These are phyloP conservation scores for Ailurus styani DNA, from an alignment of 2,113 vertebrate genomes.

Conservation along the genomic window DNA sequence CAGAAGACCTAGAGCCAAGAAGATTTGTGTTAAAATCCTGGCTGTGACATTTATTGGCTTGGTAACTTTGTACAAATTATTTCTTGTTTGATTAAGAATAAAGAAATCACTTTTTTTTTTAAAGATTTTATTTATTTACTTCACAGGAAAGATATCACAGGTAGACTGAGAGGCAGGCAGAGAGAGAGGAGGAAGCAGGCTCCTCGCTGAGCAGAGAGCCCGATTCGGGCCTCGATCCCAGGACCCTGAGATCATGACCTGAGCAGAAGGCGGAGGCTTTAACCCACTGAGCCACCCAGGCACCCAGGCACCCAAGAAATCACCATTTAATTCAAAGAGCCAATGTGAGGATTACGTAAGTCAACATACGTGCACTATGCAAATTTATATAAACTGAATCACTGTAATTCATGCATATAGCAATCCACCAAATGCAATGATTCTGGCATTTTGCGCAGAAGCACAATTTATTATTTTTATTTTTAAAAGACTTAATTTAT, in stretches of 20 bases:
- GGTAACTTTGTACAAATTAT: neutral
- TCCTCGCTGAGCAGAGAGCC: too few relatives aligned
- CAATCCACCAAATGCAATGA: neutral
- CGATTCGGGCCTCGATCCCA: too few relatives aligned
- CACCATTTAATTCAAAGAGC: neutral
- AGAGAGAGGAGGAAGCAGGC: too few relatives aligned
- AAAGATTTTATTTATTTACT: too few relatives aligned
- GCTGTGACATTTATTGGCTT: neutral
- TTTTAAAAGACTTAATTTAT: neutral
- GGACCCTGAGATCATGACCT: too few relatives aligned
- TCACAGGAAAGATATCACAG: too few relatives aligned
- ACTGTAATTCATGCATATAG: neutral
- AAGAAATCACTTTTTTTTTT: slow-evolving; percentile 26
- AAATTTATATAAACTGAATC: neutral
- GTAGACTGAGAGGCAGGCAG: too few relatives aligned
- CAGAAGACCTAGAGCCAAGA: neutral
- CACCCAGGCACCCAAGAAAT: too few relatives aligned
- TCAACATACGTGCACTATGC: neutral
- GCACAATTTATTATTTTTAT: neutral
- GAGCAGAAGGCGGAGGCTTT: too few relatives aligned
- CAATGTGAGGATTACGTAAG: neutral
- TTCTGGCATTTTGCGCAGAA: neutral
- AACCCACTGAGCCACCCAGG: too few relatives aligned
- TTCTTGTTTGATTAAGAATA: slow-evolving; percentile 7
- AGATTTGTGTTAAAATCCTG: neutral